Evolutionary conservation across 2,888 invertebrate genomes (phyloP), one percentile per base, ranked within the genome.

Genomic region (Drosophila prolongata): DNA sequence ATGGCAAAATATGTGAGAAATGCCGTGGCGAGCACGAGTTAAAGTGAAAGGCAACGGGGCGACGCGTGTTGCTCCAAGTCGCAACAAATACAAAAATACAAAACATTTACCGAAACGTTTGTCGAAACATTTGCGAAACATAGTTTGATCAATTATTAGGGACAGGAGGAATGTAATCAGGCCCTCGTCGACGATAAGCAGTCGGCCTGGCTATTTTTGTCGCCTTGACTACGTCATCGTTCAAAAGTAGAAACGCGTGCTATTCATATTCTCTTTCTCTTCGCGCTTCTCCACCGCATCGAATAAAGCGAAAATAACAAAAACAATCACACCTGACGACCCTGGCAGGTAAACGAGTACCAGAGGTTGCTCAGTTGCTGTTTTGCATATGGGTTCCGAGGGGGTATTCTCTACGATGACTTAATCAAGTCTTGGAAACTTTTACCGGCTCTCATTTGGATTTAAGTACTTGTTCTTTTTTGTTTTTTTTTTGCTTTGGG

Each of bases 1-100:
- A 88, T 87, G 82, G 74, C 83, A 75, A 86, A 82, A 74, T 76
- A 83, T 88, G 80, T 58, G 49, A 61, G 73, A 76, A 86, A 84
- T 88, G 83, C 88, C 76, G 49, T 19, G 14, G 71, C 37, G 6
- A 30, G 44, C 34, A 16, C 43, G 30, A 72, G 58, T 54, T 73
- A 72, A 72, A 72, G 72, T 72, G 73, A 65, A 72, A 71, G 71
- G 71, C 72, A 35, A n/a, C 38, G 6, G 6, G 16, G 16, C 13
- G 37, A 27, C 50, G 68, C 43, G 67, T 58, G 69, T 68, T 44
- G n/a, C 19, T n/a, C 9, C 19, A 47, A 64, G 46, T 43, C 24
- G 16, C 14, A 30, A 58, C 30, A 46, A 46, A 11, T 14, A n/a
- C 14, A 11, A 30, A 46, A 46, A 11, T 14, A n/a, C 14, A 11